These are phyloP conservation scores for Rhaphigaster nebulosa DNA, from an alignment of 2,888 invertebrate species.

Conservation along the genomic window DNA sequence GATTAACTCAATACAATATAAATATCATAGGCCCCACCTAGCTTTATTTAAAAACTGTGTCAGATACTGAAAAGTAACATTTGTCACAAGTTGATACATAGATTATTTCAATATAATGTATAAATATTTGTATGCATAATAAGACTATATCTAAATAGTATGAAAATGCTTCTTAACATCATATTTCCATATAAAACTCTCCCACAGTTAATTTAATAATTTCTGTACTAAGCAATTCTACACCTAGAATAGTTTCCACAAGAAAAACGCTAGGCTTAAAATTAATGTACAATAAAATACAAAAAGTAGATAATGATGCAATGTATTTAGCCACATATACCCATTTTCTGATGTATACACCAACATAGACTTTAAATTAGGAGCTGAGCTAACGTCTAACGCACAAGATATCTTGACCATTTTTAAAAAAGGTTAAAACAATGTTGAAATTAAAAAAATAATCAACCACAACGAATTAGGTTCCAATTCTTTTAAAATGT, in stretches of 20 bases:
- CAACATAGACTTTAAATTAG: constrained; percentile 76
- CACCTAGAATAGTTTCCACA: not conserved
- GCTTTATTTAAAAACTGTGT: too few species aligned
- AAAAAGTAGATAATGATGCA: not conserved
- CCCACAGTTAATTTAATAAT: too few species aligned
- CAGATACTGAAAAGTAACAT: not conserved
- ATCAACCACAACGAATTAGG: not conserved
- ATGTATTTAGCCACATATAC: constrained; percentile 66
- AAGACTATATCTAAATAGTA: too few species aligned
- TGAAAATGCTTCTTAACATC: too few species aligned
- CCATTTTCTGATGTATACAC: constrained; percentile 72
- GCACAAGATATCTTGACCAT: constrained; percentile 75
- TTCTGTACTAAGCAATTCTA: too few species aligned
- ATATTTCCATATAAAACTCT: too few species aligned
- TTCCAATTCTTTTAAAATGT: not conserved
- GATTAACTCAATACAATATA: too few species aligned
- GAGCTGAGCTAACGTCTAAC: constrained; percentile 75
- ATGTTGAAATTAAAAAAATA: not conserved
- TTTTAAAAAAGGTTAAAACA: not conserved
- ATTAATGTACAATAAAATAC: not conserved
- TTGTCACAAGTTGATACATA: too few species aligned
- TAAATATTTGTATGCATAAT: too few species aligned
- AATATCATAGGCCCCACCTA: too few species aligned
- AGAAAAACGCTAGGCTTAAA: not conserved
- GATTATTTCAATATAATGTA: too few species aligned